Percentiles rank a stretch among this genome's conserved stretches.
Conservation (phyloP, 2,797 vertebrate species). For the Enteromius viviparus region DNA sequence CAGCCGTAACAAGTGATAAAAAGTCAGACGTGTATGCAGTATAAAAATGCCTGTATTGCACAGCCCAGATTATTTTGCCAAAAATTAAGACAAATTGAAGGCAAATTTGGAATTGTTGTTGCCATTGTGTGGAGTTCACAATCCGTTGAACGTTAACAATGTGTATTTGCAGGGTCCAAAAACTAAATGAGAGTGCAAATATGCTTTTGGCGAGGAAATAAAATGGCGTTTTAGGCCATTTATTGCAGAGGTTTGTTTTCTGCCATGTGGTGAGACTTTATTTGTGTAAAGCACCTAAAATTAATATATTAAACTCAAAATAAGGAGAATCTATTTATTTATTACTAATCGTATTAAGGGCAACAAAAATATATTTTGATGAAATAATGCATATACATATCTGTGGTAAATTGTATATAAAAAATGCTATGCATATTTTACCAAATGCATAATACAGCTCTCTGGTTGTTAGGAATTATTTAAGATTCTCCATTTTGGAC, state of each 20-base stretch:
- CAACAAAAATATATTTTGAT: background rate
- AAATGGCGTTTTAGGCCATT: conserved; percentile 12
- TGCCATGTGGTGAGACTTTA: background rate
- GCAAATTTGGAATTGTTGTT: conserved; percentile 18
- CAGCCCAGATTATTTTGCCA: background rate
- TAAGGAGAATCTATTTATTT: background rate
- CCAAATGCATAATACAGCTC: background rate
- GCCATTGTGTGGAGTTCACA: conserved; percentile 17
- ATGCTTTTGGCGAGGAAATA: background rate
- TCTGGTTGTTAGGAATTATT: background rate
- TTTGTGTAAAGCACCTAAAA: background rate
- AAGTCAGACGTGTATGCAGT: background rate
- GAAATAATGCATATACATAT: background rate
- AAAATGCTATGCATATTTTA: background rate
- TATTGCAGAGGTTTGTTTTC: background rate
- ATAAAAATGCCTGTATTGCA: conserved; percentile 14
- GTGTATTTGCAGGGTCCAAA: conserved; percentile 10
- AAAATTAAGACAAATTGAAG: conserved; percentile 47
- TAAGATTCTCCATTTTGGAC: background rate
- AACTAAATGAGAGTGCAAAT: background rate
- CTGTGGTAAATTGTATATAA: background rate
- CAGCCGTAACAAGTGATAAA: conserved; percentile 9
- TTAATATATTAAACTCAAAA: background rate
- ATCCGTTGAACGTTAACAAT: conserved; percentile 53
- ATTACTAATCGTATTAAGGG: background rate